Evolutionary conservation across 2,113 vertebrate species (phyloP).

Genomic region (Equus przewalskii): DNA sequence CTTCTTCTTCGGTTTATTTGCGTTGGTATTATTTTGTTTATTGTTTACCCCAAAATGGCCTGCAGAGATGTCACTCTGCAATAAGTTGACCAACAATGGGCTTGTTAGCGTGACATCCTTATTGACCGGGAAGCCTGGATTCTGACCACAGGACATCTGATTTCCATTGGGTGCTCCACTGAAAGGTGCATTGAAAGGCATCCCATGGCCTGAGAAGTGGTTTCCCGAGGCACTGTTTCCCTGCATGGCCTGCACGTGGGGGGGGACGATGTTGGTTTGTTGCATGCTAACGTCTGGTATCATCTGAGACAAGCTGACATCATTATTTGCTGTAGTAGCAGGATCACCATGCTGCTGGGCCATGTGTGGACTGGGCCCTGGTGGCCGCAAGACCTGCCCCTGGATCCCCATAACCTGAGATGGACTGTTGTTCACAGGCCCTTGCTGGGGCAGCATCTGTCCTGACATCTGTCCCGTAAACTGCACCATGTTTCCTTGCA

Average conservation of each 20-base stretch:
- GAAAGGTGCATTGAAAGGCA: conserved; percentile 92
- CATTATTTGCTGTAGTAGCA: conserved; percentile 85
- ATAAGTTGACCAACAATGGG: conserved; percentile 96
- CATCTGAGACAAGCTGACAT: conserved; percentile 94
- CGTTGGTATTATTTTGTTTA: conserved; percentile 94
- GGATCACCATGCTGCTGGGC: conserved; percentile 93
- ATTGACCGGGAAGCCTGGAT: conserved; percentile 94
- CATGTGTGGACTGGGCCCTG: conserved; percentile 91
- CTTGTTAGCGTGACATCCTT: conserved; percentile 99
- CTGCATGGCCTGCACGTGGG: conserved; percentile 97
- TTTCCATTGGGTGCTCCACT: conserved; percentile 89
- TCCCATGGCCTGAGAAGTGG: conserved; percentile 95
- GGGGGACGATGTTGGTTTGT: conserved; percentile 94
- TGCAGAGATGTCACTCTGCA: conserved; percentile 98
- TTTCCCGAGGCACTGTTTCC: conserved; percentile 88
- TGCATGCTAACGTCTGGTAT: conserved; percentile 96
- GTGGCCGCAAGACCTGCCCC: conserved; percentile 94
- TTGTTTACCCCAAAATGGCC: conserved; percentile 98
- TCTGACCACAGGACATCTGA: conserved; percentile 96
- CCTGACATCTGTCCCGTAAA: conserved; percentile 93
- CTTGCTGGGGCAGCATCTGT: conserved; percentile 94
- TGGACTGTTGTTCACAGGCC: conserved; percentile 93
- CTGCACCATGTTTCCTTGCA: conserved; percentile 95
- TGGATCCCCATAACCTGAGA: conserved; percentile 96
- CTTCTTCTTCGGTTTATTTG: conserved; percentile 98